These are phyloP conservation scores for Tamias sibiricus DNA, from an alignment of 2,113 vertebrate genomes.

Conservation along the genomic window DNA sequence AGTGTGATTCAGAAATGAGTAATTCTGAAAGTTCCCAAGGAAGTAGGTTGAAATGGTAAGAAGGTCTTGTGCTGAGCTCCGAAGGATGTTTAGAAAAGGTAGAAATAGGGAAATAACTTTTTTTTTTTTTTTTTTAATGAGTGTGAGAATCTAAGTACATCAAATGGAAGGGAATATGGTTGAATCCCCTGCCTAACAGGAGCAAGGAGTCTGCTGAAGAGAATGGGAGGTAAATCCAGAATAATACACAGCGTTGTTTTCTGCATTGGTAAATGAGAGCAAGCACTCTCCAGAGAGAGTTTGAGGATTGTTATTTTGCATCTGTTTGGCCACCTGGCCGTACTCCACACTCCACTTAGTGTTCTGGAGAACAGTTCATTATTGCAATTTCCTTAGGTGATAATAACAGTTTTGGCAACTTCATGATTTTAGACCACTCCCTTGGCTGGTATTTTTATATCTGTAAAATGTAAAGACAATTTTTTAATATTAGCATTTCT, in stretches of 20 bases:
- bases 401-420: background rate
- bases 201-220: background rate
- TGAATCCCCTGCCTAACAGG: background rate
- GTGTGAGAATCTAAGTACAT: background rate
- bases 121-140: background rate
- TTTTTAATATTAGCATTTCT: background rate
- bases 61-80: background rate
- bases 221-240: background rate
- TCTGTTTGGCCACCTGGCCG: background rate
- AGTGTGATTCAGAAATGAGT: background rate
- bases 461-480: background rate
- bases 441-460: background rate
- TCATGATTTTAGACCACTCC: background rate
- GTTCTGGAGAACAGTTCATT: background rate
- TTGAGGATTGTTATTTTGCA: background rate
- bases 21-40: background rate
- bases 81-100: constrained; percentile 44
- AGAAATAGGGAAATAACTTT: background rate
- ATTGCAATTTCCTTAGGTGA: background rate
- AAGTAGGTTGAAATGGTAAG: background rate
- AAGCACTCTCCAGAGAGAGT: background rate
- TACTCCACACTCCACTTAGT: background rate
- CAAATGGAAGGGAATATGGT: background rate
- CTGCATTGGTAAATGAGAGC: background rate
- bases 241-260: background rate